Conservation (phyloP, 2,888 invertebrate genomes). For the Eilema griseolum region DNA sequence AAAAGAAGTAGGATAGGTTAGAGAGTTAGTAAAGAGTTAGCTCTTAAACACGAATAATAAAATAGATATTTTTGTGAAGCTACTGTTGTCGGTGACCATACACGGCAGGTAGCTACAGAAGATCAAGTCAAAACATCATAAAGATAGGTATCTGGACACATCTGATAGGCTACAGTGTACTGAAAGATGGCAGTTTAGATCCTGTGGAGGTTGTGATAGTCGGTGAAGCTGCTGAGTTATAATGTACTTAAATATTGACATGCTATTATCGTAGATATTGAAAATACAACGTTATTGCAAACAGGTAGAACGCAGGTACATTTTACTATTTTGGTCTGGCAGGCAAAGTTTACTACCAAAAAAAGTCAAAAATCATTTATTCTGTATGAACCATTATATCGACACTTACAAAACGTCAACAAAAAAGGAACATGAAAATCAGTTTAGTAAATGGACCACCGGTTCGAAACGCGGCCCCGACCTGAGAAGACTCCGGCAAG, state of each 20-base stretch:
- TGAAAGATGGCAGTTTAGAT: conserved; percentile 48
- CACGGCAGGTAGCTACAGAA: neutral
- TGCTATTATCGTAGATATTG: conserved; percentile 1
- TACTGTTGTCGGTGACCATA: neutral
- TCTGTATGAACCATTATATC: too few relatives aligned
- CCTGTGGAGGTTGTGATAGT: conserved; percentile 6
- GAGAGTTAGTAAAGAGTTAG: too few relatives aligned
- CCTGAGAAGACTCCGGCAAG: too few relatives aligned
- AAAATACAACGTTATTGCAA: neutral
- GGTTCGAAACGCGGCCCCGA: too few relatives aligned
- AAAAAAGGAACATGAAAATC: too few relatives aligned
- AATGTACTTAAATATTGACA: conserved; percentile 2
- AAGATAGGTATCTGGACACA: conserved; percentile 38
- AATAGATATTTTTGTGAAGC: neutral
- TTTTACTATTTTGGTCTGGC: too few relatives aligned
- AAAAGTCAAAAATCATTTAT: too few relatives aligned
- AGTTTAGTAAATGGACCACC: too few relatives aligned
- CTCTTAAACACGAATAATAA: too few relatives aligned
- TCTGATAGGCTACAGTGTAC: conserved; percentile 40
- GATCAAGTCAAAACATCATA: conserved; percentile 35
- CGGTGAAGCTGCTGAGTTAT: neutral
- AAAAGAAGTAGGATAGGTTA: too few relatives aligned
- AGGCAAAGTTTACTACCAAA: too few relatives aligned
- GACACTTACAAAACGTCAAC: too few relatives aligned
- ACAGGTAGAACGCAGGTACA: neutral